Base-by-base conservation (phyloP, 2,113 vertebrate genomes). In the Monarcha castaneiventris region DNA sequence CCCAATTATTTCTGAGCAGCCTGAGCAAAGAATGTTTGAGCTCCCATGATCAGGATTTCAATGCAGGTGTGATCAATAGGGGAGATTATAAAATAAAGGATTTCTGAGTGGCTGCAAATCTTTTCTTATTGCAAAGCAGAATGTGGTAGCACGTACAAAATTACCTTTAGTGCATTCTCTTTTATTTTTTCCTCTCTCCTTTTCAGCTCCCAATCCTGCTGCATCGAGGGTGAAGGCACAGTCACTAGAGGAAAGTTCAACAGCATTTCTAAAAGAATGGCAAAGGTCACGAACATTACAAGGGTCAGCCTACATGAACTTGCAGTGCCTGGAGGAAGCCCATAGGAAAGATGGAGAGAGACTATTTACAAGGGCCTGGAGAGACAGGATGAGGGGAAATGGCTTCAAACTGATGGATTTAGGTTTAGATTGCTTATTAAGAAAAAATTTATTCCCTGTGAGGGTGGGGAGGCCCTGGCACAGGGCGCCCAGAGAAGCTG, bases 381-480 rank as follows among this genome's bases (percentile, higher is more conserved):
- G 21, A 3, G 10, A 48, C 39, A 48, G n/a, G 48, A 69, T 13
- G 20, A 43, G 7, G 15, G 13, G 8, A 3, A 33, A 69, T 29
- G 15, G 26, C 18, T 63, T 49, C 41, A 27, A 4, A 49, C 6
- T 33, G 41, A 35, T 8, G 32, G 4, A 23, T 39, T 61, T 33
- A 11, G 15, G 32, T 55, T 56, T 55, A 29, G 32, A 41, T 19
- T 21, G 17, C 3, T 55, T 23, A 43, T 63, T 43, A 29, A 15
- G 26, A 22, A 54, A 69, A 48, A 10, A 83, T 0, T 18, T 35
- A 7, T 23, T 43, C 5, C 6, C 30, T 69, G 21, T 0, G 0
- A 35, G 21, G 11, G 17, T 27, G 41, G 26, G 6, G 1, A 83
- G 79, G 25, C 21, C 46, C 63, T 69, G 79, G 87, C 78, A 12